Base-by-base conservation (phyloP, 1,140 invertebrate species). In the Halictus rubicundus region DNA sequence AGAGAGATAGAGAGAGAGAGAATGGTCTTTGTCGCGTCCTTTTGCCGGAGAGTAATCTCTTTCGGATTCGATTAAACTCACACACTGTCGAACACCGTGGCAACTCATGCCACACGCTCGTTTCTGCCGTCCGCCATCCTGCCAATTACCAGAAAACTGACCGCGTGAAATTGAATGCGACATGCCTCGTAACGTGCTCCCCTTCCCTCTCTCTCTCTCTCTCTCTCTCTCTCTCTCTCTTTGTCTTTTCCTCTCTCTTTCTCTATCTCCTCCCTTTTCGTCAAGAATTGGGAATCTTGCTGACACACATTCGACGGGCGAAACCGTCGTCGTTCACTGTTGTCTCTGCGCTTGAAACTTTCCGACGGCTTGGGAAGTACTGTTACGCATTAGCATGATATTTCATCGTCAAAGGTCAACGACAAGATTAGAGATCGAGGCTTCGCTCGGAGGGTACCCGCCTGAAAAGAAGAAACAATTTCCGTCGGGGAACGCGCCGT, bases 91-190 rank as follows among this genome's bases (percentile, higher is more conserved):
- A 57, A 46, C 16, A 12, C 63, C 37, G 32, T 61, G 25, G 14
- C 42, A 12, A 46, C 14, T 14, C 42, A 12, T 14, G 60, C 12
- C 60, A 19, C 66, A 49, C 46, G 66, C 59, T 32, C 39, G 16
- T 16, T 12, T 46, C n/a, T 32, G 32, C 32, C 32, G 32, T 32
- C 27, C 59, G 63, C 39, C 63, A 68, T 63, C 27, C 68, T 63
- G 70, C 63, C 70, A 73, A 79, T 79, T 79, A 63, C 77, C 49
- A 65, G 77, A 63, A 74, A 73, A 79, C 69, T 59, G 77, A 79
- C 69, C 61, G 77, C 61, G 52, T 79, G 77, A 79, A 79, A 79
- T 79, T 63, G 61, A 74, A 79, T 74, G 70, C 77, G 77, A 79
- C 61, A 74, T 65, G 77, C 46, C 70, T 73, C 77, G 77, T 79